phyloP scores from a whole-genome alignment of 2,888 invertebrate species.

The Lycaena phlaeas region DNA sequence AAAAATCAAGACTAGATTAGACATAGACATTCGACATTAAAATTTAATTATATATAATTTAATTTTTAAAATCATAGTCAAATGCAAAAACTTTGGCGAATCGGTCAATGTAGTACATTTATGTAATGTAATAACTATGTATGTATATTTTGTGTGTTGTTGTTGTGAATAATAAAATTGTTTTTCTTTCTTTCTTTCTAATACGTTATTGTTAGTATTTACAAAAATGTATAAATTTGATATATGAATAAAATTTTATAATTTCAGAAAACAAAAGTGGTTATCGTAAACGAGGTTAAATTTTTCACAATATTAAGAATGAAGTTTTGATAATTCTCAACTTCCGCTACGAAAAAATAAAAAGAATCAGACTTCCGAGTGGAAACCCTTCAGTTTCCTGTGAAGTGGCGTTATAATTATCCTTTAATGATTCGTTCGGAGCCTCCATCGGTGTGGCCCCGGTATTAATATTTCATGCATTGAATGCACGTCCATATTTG shows the following conservation, averaged over 20 bases:
- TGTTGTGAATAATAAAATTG: too few species aligned
- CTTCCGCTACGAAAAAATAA: conserved; percentile 37
- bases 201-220: too few species aligned
- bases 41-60: too few species aligned
- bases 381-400: conserved; percentile 50
- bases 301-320: conserved; percentile 19
- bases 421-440: conserved; percentile 62
- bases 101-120: too few species aligned
- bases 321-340: conserved; percentile 39
- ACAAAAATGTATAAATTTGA: too few species aligned
- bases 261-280: neutral
- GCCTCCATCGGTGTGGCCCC: conserved; percentile 49
- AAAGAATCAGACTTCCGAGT: conserved; percentile 64
- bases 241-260: neutral
- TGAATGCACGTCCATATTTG: conserved; percentile 36
- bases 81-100: too few species aligned
- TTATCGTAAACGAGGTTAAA: neutral
- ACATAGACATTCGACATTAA: too few species aligned
- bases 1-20: too few species aligned
- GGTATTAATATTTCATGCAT: conserved; percentile 58
- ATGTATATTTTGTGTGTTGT: too few species aligned
- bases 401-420: conserved; percentile 65
- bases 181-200: too few species aligned
- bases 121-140: too few species aligned
- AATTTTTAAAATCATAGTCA: too few species aligned